Percentiles rank a stretch among this genome's conserved stretches.
These are phyloP conservation scores for Cephus cinctus DNA, from an alignment of 1,140 invertebrate genomes.

Conservation along the genomic window DNA sequence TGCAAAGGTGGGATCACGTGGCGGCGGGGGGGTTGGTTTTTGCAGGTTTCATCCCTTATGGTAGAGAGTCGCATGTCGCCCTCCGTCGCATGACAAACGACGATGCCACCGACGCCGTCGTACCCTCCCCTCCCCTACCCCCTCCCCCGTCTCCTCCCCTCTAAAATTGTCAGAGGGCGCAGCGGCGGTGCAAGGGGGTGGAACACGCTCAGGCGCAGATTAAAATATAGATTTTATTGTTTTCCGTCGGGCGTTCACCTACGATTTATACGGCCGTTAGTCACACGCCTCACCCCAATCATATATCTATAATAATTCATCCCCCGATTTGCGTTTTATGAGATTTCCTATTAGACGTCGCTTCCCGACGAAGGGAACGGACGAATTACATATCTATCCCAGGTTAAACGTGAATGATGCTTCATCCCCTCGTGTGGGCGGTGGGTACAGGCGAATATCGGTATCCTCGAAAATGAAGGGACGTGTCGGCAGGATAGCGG, in stretches of 20 bases:
- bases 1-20: slow-evolving; percentile 14
- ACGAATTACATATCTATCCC: no score
- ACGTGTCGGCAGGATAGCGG: no score
- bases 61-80: slow-evolving; percentile 11
- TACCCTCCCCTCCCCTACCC: slow-evolving; percentile 24
- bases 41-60: slow-evolving; percentile 30
- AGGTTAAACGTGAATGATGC: no score
- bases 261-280: slow-evolving; percentile 45
- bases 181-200: slow-evolving; percentile 3
- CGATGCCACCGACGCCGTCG: slow-evolving; percentile 23
- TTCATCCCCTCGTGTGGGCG: no score
- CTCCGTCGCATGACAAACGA: slow-evolving; percentile 44
- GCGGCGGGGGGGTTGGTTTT: slow-evolving; percentile 16
- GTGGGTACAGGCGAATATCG: no score
- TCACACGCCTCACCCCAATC: slow-evolving; percentile 32
- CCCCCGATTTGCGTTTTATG: slow-evolving; percentile 38
- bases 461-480: no score
- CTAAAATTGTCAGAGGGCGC: slow-evolving; percentile 19
- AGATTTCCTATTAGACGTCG: slow-evolving; percentile 26
- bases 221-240: slow-evolving; percentile 56
- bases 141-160: slow-evolving; percentile 21
- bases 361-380: no score
- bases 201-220: slow-evolving; percentile 35
- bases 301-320: slow-evolving; percentile 45
- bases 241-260: slow-evolving; percentile 33